These are phyloP conservation scores for Rotaria macrura DNA, from an alignment of 2,888 invertebrate species.

Conservation along the genomic window DNA sequence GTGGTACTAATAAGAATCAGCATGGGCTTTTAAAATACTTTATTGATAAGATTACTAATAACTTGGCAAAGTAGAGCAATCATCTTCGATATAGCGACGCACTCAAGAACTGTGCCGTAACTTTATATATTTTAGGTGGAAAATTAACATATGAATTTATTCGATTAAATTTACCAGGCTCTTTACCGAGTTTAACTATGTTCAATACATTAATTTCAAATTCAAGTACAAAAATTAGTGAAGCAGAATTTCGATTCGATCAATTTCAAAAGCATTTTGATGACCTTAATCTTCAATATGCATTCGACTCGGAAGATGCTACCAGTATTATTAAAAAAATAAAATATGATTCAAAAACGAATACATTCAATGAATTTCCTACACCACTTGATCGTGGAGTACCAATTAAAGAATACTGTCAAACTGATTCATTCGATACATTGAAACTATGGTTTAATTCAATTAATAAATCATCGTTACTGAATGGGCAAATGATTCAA, in stretches of 20 bases:
- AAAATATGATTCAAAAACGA: neutral
- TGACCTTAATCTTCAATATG: no score
- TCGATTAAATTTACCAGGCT: neutral
- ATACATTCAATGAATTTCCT: neutral
- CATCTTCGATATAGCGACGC: no score
- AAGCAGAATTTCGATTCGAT: neutral
- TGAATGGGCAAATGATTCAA: neutral
- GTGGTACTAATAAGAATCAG: neutral
- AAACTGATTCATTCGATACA: neutral
- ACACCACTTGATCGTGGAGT: neutral
- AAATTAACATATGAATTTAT: neutral
- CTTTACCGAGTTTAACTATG: neutral
- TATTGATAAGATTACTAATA: neutral
- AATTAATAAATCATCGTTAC: neutral
- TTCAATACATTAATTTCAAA: neutral
- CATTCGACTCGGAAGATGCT: neutral
- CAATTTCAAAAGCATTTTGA: no score
- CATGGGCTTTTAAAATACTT: neutral
- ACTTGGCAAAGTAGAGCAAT: neutral
- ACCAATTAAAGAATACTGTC: neutral
- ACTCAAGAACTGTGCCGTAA: neutral
- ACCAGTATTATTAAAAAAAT: neutral
- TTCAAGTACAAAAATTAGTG: neutral
- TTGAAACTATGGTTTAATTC: neutral
- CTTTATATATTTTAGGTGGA: neutral